These are phyloP conservation scores for Chrysotoxum bicinctum DNA, from an alignment of 2,888 invertebrate species.

Conservation along the genomic window DNA sequence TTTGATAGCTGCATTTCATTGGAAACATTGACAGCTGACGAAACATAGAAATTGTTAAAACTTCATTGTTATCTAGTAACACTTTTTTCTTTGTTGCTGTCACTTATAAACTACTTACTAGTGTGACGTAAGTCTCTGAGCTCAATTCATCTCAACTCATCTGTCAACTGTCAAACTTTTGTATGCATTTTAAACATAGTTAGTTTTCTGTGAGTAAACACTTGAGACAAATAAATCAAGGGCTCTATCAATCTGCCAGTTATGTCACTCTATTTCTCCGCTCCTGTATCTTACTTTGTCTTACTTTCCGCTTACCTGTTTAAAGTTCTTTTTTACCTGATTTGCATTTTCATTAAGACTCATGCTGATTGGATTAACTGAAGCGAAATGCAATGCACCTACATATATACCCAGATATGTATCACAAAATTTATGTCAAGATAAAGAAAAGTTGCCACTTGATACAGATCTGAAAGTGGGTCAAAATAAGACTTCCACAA, in stretches of 20 bases:
- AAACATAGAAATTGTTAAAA: no score
- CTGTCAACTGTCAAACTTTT: no score
- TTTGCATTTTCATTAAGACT: slow-evolving; percentile 59
- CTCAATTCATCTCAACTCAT: no score
- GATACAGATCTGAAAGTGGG: slow-evolving; percentile 41
- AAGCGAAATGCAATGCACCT: not conserved
- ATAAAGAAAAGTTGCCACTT: slow-evolving; percentile 22
- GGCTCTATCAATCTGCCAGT: not conserved
- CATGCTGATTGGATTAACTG: slow-evolving; percentile 35
- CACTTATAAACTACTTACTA: no score
- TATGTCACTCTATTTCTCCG: not conserved
- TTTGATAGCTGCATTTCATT: no score
- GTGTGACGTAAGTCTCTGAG: no score
- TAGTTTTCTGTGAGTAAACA: no score
- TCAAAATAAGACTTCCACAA: slow-evolving; percentile 22
- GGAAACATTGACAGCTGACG: no score
- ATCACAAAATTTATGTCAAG: slow-evolving; percentile 12
- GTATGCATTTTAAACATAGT: no score
- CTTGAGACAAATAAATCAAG: not conserved
- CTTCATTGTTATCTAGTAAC: no score
- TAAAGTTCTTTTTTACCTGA: slow-evolving; percentile 34
- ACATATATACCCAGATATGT: not conserved
- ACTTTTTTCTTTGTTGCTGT: no score
- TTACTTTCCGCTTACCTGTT: not conserved
- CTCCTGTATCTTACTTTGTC: not conserved